Percentiles rank a stretch among this genome's conserved stretches.
Evolutionary conservation across 1,140 invertebrate species (phyloP).

Genomic region (Aphaenogaster ashmeadi): DNA sequence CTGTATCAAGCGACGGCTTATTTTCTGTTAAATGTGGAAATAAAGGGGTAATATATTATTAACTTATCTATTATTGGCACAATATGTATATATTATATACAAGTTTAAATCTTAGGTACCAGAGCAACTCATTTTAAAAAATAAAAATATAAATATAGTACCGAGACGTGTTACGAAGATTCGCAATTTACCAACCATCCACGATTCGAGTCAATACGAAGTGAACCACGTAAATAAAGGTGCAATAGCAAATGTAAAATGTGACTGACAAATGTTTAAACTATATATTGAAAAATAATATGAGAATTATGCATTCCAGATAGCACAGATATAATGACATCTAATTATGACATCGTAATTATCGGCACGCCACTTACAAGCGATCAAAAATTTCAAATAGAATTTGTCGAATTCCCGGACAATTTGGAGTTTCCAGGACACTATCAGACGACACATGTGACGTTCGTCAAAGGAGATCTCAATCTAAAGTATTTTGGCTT

Average conservation of each 20-base stretch:
- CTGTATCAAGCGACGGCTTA: constrained; percentile 86
- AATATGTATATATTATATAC: neutral
- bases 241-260: constrained; percentile 38
- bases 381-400: constrained; percentile 77
- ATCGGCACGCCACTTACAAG: constrained; percentile 83
- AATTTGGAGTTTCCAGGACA: constrained; percentile 78
- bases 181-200: constrained; percentile 64
- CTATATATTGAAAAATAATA: neutral
- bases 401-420: constrained; percentile 81
- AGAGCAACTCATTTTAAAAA: constrained; percentile 79
- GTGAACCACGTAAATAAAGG: constrained; percentile 75
- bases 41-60: constrained; percentile 85
- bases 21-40: constrained; percentile 91
- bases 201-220: constrained; percentile 72
- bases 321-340: constrained; percentile 64
- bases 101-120: constrained; percentile 79
- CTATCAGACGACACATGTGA: constrained; percentile 89
- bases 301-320: constrained; percentile 72
- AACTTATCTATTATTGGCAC: neutral
- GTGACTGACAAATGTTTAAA: neutral
- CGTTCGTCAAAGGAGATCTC: constrained; percentile 88
- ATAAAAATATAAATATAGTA: constrained; percentile 84
- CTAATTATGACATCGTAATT: constrained; percentile 89
- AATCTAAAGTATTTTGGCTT: constrained; percentile 87
- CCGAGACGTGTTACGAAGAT: constrained; percentile 80